A percentile compares a stretch with the other conserved stretches of the same genome.
Conservation (phyloP, 2,888 invertebrate genomes). For the Latrodectus hesperus region DNA sequence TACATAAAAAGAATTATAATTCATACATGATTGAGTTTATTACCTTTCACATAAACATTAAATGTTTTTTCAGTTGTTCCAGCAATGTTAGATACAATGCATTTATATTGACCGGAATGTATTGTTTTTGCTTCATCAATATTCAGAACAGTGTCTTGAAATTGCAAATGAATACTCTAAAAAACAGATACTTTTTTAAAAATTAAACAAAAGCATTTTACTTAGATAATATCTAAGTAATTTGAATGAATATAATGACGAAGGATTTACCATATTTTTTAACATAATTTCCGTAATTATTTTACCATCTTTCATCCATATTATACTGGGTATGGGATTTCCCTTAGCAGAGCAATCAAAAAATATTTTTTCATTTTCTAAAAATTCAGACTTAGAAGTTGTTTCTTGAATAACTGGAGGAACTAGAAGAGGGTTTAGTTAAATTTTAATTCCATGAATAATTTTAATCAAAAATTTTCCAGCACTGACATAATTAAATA, state of each 20-base stretch:
- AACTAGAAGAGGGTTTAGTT: slow-evolving; percentile 9
- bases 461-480: no score
- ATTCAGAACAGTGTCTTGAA: slow-evolving; percentile 10
- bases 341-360: slow-evolving; percentile 69
- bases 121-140: slow-evolving; percentile 40
- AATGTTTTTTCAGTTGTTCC: slow-evolving; percentile 76
- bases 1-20: not conserved
- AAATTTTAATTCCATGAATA: no score
- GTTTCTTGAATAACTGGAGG: slow-evolving; percentile 48
- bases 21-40: not conserved
- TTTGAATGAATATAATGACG: not conserved
- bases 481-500: no score
- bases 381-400: slow-evolving; percentile 56
- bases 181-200: slow-evolving; percentile 1
- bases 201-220: not conserved
- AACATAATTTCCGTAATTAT: slow-evolving; percentile 25
- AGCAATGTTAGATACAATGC: slow-evolving; percentile 79
- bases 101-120: slow-evolving; percentile 79
- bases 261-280: slow-evolving; percentile 41
- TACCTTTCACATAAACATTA: slow-evolving; percentile 65
- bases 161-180: slow-evolving; percentile 36
- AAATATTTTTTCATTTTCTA: slow-evolving; percentile 66
- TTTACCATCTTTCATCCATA: slow-evolving; percentile 72
- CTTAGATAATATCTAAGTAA: not conserved
- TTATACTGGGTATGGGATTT: slow-evolving; percentile 72